Evolutionary conservation across 2,888 invertebrate species (phyloP), one percentile per base, ranked within the genome.

Genomic region (Aricia artaxerxes): DNA sequence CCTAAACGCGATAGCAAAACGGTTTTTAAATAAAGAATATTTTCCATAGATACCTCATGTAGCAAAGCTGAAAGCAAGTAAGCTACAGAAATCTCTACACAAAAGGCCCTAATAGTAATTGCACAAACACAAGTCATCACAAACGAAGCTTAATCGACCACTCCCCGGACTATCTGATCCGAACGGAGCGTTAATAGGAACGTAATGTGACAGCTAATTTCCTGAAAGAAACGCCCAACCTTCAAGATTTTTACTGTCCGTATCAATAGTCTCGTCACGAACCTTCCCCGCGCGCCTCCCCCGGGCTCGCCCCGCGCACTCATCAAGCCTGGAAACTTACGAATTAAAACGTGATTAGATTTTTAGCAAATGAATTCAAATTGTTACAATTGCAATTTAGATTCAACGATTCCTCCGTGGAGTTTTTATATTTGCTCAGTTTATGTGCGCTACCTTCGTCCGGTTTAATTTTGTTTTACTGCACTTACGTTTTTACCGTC

Each of bases 141-240:
- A 77, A 78, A 78, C 73, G 77, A 77, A 77, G 64, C 31, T 64
- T 57, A 76, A 57, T 76, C 78, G 77, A 81, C 79, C 81, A 79
- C 82, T 79, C 80, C 80, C 79, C 69, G 76, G 81, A 79, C 82
- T 81, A 79, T 81, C 81, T 78, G 82, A 82, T 82, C 82, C 77
- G 81, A 82, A 86, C 83, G 83, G 84, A 84, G 82, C 86, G 85
- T 87, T 91, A 90, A 91, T 91, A 87, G 88, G 85, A 86, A 88
- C 88, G 86, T 91, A 93, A 91, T 91, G 92, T 91, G 92, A 92
- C 92, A 93, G 91, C 90, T 91, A 92, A 93, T 93, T 92, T 91
- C 91, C 91, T 89, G 89, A 87, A 89, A 88, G 88, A 89, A 89
- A 86, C 89, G 87, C 87, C 86, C 86, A 86, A 88, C 89, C 88